phyloP scores from a whole-genome alignment of 2,888 invertebrate species.

The Caenorhabditis japonica region DNA sequence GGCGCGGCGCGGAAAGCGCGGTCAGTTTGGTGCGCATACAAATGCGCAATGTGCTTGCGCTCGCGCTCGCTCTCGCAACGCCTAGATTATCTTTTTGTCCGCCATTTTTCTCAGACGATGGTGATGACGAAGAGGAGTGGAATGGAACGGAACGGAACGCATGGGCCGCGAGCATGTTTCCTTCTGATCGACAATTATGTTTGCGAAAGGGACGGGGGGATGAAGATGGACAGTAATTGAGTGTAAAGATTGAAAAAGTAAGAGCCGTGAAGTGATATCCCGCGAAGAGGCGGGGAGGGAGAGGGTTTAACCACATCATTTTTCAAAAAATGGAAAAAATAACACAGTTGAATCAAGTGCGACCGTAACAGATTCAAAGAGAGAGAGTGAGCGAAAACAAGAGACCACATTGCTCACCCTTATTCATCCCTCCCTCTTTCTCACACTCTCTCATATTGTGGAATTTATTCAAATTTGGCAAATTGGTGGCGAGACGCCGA shows the following conservation, averaged over 20 bases:
- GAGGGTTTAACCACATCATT: too few relatives aligned
- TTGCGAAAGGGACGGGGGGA: slow-evolving; percentile 6
- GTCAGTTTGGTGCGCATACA: slow-evolving; percentile 51
- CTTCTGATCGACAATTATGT: slow-evolving; percentile 33
- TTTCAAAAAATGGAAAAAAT: too few relatives aligned
- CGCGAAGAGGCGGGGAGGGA: too few relatives aligned
- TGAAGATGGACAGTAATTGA: slow-evolving; percentile 17
- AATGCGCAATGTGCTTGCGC: slow-evolving; percentile 28
- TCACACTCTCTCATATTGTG: too few relatives aligned
- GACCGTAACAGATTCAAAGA: too few relatives aligned
- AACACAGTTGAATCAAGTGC: too few relatives aligned
- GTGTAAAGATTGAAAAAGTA: slow-evolving; percentile 1
- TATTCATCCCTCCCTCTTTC: too few relatives aligned
- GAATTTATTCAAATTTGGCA: too few relatives aligned
- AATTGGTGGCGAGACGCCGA: too few relatives aligned
- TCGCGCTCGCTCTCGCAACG: slow-evolving; percentile 7
- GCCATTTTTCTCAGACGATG: slow-evolving; percentile 14
- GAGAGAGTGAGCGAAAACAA: too few relatives aligned
- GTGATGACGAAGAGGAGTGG: slow-evolving; percentile 20
- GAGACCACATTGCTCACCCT: too few relatives aligned
- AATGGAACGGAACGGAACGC: slow-evolving; percentile 32
- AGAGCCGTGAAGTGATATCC: slow-evolving; percentile 16
- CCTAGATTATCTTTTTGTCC: slow-evolving; percentile 48
- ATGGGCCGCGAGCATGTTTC: slow-evolving; percentile 12
- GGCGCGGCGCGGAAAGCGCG: slow-evolving; percentile 19